These are phyloP conservation scores for Drosophila simulans DNA, from an alignment of 1,140 invertebrate species.

Conservation along the genomic window DNA sequence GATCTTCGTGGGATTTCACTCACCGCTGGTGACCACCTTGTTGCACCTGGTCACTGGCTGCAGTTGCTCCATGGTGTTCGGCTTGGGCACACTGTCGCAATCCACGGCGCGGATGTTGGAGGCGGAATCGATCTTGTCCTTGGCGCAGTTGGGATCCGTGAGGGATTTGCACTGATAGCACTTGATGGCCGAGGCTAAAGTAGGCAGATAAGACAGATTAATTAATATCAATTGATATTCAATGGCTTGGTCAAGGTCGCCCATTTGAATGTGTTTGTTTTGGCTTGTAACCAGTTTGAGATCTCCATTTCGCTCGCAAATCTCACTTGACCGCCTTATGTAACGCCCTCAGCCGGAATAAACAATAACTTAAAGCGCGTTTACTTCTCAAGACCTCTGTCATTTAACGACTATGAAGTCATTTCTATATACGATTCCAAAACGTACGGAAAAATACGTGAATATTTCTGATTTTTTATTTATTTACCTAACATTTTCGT, in stretches of 20 bases:
- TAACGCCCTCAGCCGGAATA: conserved; percentile 54
- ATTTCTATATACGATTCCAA: conserved; percentile 23
- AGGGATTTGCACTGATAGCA: conserved; percentile 81
- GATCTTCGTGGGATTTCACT: conserved; percentile 40
- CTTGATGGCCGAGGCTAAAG: conserved; percentile 72
- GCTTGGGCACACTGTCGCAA: conserved; percentile 62
- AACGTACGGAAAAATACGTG: conserved; percentile 49
- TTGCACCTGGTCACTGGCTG: conserved; percentile 78
- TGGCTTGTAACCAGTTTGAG: conserved; percentile 61
- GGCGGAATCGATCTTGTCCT: conserved; percentile 62
- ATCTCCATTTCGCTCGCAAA: conserved; percentile 12
- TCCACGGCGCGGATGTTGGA: conserved; percentile 69
- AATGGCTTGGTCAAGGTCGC: conserved; percentile 23
- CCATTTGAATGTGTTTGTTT: conserved; percentile 23
- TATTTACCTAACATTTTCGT: background rate
- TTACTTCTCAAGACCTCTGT: conserved; percentile 23
- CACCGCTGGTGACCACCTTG: conserved; percentile 79
- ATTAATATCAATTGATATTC: conserved; percentile 5
- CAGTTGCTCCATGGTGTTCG: conserved; percentile 66
- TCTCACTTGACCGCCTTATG: conserved; percentile 25
- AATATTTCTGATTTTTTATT: conserved; percentile 13
- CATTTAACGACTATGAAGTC: conserved; percentile 49
- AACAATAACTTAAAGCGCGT: conserved; percentile 12
- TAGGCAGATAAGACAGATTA: background rate
- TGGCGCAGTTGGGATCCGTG: conserved; percentile 73